Percentiles rank a stretch among this genome's conserved stretches.
Conservation (phyloP, 2,113 vertebrate species). For the Poicephalus meyeri region DNA sequence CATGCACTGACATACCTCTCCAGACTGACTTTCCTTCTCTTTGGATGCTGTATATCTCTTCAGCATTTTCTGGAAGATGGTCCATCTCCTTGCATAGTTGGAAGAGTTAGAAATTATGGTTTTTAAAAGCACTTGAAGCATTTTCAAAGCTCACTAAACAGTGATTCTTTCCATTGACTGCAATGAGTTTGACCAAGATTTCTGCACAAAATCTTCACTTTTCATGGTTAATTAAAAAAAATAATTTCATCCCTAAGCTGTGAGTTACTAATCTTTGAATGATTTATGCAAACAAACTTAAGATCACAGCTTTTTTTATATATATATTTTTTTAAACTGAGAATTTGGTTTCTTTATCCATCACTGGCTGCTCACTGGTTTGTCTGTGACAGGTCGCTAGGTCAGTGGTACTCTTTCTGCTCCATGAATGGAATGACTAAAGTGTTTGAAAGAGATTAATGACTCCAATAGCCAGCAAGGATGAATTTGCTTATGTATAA, state of each 20-base stretch:
- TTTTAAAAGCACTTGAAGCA: neutral
- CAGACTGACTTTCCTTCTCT: neutral
- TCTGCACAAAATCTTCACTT: neutral
- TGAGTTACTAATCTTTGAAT: neutral
- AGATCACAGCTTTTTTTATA: neutral
- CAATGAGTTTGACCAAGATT: neutral
- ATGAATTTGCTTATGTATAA: conserved; percentile 63
- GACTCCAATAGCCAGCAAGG: conserved; percentile 52
- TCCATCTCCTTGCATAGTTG: neutral
- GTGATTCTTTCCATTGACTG: neutral
- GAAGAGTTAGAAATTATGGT: neutral
- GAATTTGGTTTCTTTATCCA: neutral
- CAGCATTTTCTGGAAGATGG: neutral
- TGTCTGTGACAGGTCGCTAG: neutral
- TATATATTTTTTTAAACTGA: neutral
- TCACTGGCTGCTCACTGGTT: neutral
- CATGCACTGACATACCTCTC: neutral
- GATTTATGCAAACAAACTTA: neutral
- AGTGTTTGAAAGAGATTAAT: conserved; percentile 60
- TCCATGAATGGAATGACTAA: conserved; percentile 32
- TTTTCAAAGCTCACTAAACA: neutral
- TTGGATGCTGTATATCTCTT: neutral
- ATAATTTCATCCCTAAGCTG: neutral
- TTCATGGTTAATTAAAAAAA: fast-evolving
- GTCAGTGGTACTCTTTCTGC: conserved; percentile 37